These are phyloP conservation scores for Zosterops lateralis DNA, from an alignment of 2,113 vertebrate genomes.

Conservation along the genomic window DNA sequence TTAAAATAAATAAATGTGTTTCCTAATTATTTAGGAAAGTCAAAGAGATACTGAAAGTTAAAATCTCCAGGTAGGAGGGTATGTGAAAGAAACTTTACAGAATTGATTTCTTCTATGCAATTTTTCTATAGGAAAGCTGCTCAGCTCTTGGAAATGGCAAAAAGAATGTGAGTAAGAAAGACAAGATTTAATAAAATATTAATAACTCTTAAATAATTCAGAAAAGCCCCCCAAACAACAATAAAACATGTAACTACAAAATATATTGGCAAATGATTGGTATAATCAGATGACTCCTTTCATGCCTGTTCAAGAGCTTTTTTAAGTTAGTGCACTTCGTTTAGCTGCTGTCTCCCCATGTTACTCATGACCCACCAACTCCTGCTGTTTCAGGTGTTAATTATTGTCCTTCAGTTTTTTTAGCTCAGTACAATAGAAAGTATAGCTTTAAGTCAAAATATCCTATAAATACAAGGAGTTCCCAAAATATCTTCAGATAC, in stretches of 20 bases:
- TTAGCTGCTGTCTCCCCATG: neutral
- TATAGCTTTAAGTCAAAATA: neutral
- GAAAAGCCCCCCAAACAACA: neutral
- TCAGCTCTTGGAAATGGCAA: neutral
- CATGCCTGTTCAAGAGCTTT: neutral
- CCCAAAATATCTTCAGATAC: neutral
- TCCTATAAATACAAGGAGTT: neutral
- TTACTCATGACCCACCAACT: neutral
- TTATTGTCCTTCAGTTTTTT: neutral
- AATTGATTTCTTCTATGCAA: neutral
- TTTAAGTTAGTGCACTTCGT: neutral
- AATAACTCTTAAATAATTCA: neutral
- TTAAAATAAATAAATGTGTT: conserved; percentile 28
- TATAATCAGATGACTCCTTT: neutral
- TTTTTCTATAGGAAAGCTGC: neutral
- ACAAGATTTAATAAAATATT: conserved; percentile 13
- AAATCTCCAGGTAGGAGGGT: neutral
- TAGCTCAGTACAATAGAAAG: neutral
- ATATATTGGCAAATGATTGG: neutral
- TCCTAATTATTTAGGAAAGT: neutral
- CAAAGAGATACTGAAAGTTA: neutral
- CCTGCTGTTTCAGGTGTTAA: neutral
- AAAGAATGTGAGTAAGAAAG: neutral
- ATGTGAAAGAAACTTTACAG: neutral
- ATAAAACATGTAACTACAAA: neutral